Percentiles rank a stretch among this genome's conserved stretches.
Conservation (phyloP, 2,113 vertebrate genomes). For the Ceratotherium simum region DNA sequence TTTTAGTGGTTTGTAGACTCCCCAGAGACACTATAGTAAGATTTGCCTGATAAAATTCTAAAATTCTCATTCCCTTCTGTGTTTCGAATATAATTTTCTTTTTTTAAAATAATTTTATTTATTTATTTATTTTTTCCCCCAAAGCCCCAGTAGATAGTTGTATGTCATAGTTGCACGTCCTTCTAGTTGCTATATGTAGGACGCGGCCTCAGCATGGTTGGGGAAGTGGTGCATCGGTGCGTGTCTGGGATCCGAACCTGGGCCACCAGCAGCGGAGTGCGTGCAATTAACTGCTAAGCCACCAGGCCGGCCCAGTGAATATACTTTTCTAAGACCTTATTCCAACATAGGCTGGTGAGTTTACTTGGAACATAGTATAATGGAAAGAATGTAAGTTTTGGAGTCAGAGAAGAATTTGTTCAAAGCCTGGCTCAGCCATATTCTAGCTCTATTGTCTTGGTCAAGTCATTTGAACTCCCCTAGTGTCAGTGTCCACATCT, state of each 20-base stretch:
- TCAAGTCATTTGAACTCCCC: not conserved
- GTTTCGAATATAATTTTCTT: conserved; percentile 45
- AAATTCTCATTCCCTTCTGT: conserved; percentile 53
- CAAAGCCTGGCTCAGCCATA: not conserved
- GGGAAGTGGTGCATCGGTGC: too few species aligned
- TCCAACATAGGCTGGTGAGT: not conserved
- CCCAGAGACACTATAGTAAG: not conserved
- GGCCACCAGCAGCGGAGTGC: too few species aligned
- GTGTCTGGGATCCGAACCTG: too few species aligned
- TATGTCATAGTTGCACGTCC: too few species aligned
- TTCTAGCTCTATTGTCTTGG: not conserved
- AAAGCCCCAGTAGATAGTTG: too few species aligned
- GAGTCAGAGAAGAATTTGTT: not conserved
- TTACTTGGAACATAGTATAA: not conserved
- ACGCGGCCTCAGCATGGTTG: too few species aligned
- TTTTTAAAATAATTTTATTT: too few species aligned
- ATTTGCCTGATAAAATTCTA: conserved; percentile 5
- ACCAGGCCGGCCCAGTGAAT: too few species aligned
- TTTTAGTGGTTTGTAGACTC: conserved; percentile 46
- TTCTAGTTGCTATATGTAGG: too few species aligned
- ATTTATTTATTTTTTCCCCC: too few species aligned
- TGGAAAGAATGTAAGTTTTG: not conserved
- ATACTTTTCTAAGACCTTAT: not conserved
- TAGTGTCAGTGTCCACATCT: not conserved
- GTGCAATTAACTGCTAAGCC: too few species aligned